Evolutionary conservation across 1,140 invertebrate species (phyloP).

Genomic region (Heliconius congener): DNA sequence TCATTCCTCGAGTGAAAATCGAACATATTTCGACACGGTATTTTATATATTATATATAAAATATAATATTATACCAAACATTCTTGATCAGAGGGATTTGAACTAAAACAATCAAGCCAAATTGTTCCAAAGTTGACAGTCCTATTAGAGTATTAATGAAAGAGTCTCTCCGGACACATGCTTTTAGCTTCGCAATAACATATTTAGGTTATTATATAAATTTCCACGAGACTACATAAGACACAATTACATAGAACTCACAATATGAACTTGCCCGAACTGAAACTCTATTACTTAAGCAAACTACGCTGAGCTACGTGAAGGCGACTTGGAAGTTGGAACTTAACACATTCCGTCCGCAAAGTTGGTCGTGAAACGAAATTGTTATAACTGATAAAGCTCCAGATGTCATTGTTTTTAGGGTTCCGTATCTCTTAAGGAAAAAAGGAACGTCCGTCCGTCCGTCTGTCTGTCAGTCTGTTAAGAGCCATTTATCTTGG

Average conservation of each 20-base stretch:
- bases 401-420: background rate
- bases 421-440: no score
- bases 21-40: no score
- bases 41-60: no score
- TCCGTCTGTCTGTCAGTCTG: no score
- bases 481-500: no score
- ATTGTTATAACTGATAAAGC: background rate
- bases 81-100: no score
- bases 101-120: no score
- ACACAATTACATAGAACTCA: background rate
- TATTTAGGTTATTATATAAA: background rate
- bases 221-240: background rate
- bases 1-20: no score
- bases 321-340: slow-evolving; percentile 1
- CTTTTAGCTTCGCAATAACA: background rate
- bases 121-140: no score
- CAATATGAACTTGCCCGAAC: background rate
- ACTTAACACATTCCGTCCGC: background rate
- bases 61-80: no score
- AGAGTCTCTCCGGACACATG: background rate
- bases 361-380: slow-evolving; percentile 4
- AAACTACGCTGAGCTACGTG: background rate
- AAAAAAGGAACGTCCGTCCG: no score
- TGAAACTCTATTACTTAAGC: slow-evolving; percentile 1
- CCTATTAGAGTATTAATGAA: background rate